Evolutionary conservation across 1,140 invertebrate genomes (phyloP), one percentile per base, ranked within the genome.

Genomic region (Drosophila jambulina): DNA sequence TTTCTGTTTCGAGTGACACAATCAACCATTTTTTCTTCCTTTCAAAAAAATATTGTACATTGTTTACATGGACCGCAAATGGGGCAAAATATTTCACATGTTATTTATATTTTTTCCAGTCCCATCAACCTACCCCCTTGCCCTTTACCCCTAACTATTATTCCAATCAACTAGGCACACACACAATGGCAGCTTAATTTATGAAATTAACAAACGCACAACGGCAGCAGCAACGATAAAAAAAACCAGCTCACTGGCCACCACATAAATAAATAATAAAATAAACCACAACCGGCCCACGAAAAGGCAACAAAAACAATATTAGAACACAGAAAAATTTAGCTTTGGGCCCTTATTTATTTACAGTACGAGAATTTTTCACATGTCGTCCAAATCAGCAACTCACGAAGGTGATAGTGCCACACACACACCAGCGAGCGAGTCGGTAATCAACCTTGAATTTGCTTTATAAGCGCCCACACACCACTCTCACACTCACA

Each of bases 371-470:
- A 88, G 71, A 76, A 83, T 46, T 71, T 72, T 86, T 85, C 72
- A 69, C 68, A 63, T 87, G 84, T 88, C 84, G 69, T 78, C 77
- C 40, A 83, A 88, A 82, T 86, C 80, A 76, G 69, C 57, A 77
- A 72, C 80, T 72, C 67, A 54, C 63, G 59, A 74, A 78, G 64
- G 67, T 60, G 69, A 72, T 72, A 72, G 71, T 80, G 61, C 13
- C 36, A 25, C 59, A 43, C 42, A 34, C 57, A 67, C 34, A 32
- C 29, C 32, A 34, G 32, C 64, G 43, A 13, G 7, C 58, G 59
- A 53, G 60, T 84, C 65, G 78, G 81, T 90, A 90, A 88, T 88
- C 85, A 88, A 90, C 84, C 84, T 88, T 88, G 84, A 85, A 88
- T 88, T 84, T 64, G 84, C 80, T 78, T 88, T 75, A 81, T 84